Evolutionary conservation across 2,888 invertebrate genomes (phyloP).

Genomic region (Parascotia fuliginaria): DNA sequence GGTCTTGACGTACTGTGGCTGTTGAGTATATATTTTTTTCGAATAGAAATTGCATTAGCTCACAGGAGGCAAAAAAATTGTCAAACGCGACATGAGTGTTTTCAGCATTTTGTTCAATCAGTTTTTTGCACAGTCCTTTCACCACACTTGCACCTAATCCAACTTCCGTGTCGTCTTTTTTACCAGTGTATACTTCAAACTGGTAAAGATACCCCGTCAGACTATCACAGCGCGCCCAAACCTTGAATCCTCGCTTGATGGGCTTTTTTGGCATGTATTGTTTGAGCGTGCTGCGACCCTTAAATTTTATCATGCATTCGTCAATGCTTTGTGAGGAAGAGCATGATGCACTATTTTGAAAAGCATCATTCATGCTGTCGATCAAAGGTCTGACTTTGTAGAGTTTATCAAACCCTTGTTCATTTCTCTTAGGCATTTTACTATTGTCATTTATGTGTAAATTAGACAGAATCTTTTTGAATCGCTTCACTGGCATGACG

Average conservation of each 20-base stretch:
- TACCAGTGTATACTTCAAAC: too few species aligned
- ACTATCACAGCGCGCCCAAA: conserved; percentile 19
- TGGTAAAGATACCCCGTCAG: conserved; percentile 19
- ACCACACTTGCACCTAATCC: conserved; percentile 23
- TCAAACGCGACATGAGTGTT: too few species aligned
- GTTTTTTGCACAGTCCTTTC: conserved; percentile 2
- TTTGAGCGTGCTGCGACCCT: conserved; percentile 7
- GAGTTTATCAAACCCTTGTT: conserved; percentile 14
- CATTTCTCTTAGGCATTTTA: conserved; percentile 21
- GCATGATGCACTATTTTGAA: conserved; percentile 8
- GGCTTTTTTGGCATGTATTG: too few species aligned
- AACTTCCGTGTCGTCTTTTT: conserved; percentile 16
- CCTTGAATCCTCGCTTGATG: conserved; percentile 8
- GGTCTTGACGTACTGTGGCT: conserved; percentile 12
- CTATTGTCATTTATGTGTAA: conserved; percentile 22
- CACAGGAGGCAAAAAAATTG: conserved; percentile 20
- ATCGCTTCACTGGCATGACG: conserved; percentile 11
- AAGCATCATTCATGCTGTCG: conserved; percentile 7
- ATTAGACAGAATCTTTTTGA: conserved; percentile 15
- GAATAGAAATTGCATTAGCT: conserved; percentile 14
- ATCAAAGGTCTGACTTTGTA: conserved; percentile 15
- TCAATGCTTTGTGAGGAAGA: too few species aligned
- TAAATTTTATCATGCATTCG: conserved; percentile 13
- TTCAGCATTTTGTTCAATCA: conserved; percentile 4
- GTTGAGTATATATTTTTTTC: conserved; percentile 21